Conservation (phyloP, 2,888 invertebrate genomes). For the Dryococelus australis region DNA sequence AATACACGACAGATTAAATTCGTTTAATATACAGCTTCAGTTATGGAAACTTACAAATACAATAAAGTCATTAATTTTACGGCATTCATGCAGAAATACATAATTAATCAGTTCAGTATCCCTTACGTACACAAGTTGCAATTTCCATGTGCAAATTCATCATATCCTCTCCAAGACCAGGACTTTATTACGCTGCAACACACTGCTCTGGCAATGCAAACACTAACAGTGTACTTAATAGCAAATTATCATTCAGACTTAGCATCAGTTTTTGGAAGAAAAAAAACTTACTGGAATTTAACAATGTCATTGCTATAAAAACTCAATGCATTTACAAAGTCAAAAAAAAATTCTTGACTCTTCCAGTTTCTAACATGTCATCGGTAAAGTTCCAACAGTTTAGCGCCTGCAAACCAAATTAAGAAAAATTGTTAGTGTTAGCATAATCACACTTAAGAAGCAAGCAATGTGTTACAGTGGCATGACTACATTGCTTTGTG, state of each 20-base stretch:
- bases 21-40: background rate
- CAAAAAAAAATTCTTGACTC: background rate
- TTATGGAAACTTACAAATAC: background rate
- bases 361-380: background rate
- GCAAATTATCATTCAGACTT: no score
- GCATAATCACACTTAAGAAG: background rate
- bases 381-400: background rate
- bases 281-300: background rate
- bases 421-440: constrained; percentile 1
- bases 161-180: background rate
- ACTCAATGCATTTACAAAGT: background rate
- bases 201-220: background rate
- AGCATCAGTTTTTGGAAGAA: background rate
- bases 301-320: background rate
- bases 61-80: background rate
- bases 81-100: background rate
- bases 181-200: background rate
- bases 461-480: background rate
- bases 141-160: background rate
- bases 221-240: background rate
- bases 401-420: constrained; percentile 1
- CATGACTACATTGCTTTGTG: background rate
- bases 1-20: background rate
- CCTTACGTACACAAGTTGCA: background rate
- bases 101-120: background rate